Evolutionary conservation across 1,140 invertebrate species (phyloP).

Genomic region (Drosophila navojoa): DNA sequence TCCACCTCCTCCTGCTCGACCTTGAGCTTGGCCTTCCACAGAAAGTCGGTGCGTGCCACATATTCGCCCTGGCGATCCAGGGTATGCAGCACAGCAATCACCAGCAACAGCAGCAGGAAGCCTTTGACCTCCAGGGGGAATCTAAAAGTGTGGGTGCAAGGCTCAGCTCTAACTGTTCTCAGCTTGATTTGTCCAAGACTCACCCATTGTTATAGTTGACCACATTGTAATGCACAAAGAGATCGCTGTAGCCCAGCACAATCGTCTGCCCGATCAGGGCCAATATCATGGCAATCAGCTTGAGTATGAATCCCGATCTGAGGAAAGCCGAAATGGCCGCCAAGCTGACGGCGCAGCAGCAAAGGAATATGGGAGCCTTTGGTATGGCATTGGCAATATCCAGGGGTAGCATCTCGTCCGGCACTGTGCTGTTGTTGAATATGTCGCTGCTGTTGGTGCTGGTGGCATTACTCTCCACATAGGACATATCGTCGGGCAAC

Average conservation of each 20-base stretch:
- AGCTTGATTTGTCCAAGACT: constrained; percentile 63
- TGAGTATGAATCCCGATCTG: constrained; percentile 92
- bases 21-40: constrained; percentile 96
- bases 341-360: constrained; percentile 91
- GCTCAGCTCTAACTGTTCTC: not conserved
- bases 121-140: constrained; percentile 88
- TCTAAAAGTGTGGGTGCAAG: no score
- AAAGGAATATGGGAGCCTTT: constrained; percentile 87
- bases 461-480: constrained; percentile 20
- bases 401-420: constrained; percentile 32
- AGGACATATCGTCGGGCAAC: constrained; percentile 19
- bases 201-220: constrained; percentile 85
- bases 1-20: constrained; percentile 97
- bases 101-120: constrained; percentile 86
- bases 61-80: constrained; percentile 94
- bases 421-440: constrained; percentile 20
- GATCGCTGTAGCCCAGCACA: constrained; percentile 86
- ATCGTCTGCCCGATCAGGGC: constrained; percentile 87
- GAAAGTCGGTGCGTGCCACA: constrained; percentile 93
- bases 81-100: constrained; percentile 89
- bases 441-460: constrained; percentile 30
- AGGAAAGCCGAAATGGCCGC: constrained; percentile 93
- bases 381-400: constrained; percentile 51
- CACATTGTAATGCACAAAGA: constrained; percentile 87
- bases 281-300: constrained; percentile 90